phyloP scores from a whole-genome alignment of 2,888 invertebrate genomes.

The Acleris laterana region DNA sequence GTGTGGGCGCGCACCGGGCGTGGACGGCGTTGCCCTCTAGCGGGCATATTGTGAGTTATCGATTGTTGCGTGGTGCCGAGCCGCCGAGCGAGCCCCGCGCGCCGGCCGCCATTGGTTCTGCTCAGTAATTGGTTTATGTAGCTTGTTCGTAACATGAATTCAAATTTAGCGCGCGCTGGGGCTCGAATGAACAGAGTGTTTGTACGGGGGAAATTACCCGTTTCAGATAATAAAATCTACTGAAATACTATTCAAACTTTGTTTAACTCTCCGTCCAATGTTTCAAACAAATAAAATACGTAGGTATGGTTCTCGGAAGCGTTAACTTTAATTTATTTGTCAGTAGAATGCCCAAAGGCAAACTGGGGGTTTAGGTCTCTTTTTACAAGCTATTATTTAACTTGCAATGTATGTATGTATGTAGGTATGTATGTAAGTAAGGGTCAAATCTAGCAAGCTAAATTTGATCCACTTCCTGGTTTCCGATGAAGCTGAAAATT shows the following conservation, averaged over 20 bases:
- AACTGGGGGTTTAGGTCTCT: not conserved
- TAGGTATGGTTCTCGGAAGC: constrained; percentile 2
- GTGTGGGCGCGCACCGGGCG: constrained; percentile 78
- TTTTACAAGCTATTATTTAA: too few relatives aligned
- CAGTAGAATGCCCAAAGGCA: not conserved
- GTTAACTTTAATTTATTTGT: constrained; percentile 9
- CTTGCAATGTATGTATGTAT: too few relatives aligned
- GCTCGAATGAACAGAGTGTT: constrained; percentile 67
- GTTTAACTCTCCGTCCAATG: constrained; percentile 50
- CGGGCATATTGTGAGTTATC: constrained; percentile 82
- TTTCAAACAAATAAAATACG: constrained; percentile 45
- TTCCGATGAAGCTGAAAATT: too few relatives aligned
- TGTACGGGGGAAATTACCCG: constrained; percentile 69
- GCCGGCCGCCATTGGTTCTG: constrained; percentile 76
- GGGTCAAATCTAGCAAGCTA: too few relatives aligned
- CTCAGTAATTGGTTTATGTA: constrained; percentile 81
- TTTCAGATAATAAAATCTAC: constrained; percentile 70
- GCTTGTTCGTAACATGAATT: constrained; percentile 81
- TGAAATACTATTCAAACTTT: constrained; percentile 69
- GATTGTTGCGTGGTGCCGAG: constrained; percentile 68
- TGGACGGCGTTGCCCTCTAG: constrained; percentile 78
- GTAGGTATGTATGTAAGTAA: too few relatives aligned
- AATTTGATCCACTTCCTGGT: too few relatives aligned
- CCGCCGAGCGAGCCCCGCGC: constrained; percentile 38
- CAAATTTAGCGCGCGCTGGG: constrained; percentile 80